phyloP scores from a whole-genome alignment of 2,888 invertebrate genomes.

The Trissonchulus latispiculum region DNA sequence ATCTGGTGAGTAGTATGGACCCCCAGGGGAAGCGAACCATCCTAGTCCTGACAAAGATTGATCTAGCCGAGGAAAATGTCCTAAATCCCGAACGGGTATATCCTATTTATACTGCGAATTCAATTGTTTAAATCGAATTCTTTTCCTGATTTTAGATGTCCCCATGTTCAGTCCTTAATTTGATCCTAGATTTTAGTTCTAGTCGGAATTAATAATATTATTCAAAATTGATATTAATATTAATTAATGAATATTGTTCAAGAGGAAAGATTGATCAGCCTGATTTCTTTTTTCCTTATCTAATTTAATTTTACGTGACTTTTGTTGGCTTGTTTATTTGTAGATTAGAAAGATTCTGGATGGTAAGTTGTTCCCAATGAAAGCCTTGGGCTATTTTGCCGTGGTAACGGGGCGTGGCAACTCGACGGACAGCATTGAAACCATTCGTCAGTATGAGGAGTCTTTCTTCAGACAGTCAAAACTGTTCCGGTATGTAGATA shows the following conservation, averaged over 20 bases:
- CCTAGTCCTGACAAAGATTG: conserved; percentile 96
- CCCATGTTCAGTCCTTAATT: too few species aligned
- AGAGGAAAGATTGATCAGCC: too few species aligned
- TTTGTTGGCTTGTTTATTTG: not conserved
- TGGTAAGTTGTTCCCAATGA: conserved; percentile 96
- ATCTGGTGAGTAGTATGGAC: conserved; percentile 89
- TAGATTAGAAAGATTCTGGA: conserved; percentile 71
- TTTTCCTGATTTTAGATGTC: too few species aligned
- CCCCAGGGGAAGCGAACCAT: conserved; percentile 89
- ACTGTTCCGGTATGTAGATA: conserved; percentile 82
- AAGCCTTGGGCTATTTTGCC: conserved; percentile 95
- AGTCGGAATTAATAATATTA: too few species aligned
- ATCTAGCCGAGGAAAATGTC: conserved; percentile 87
- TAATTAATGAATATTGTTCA: too few species aligned
- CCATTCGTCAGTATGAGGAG: conserved; percentile 88
- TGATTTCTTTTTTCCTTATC: too few species aligned
- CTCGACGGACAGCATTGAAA: conserved; percentile 83
- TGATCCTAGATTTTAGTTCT: too few species aligned
- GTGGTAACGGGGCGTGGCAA: conserved; percentile 92
- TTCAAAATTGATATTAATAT: too few species aligned
- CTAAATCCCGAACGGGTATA: conserved; percentile 81
- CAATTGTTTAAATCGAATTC: too few species aligned
- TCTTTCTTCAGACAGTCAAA: conserved; percentile 83
- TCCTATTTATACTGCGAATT: too few species aligned
- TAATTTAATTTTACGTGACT: too few species aligned